phyloP scores from a whole-genome alignment of 2,113 vertebrate genomes.

The Himantopus leucocephalus region DNA sequence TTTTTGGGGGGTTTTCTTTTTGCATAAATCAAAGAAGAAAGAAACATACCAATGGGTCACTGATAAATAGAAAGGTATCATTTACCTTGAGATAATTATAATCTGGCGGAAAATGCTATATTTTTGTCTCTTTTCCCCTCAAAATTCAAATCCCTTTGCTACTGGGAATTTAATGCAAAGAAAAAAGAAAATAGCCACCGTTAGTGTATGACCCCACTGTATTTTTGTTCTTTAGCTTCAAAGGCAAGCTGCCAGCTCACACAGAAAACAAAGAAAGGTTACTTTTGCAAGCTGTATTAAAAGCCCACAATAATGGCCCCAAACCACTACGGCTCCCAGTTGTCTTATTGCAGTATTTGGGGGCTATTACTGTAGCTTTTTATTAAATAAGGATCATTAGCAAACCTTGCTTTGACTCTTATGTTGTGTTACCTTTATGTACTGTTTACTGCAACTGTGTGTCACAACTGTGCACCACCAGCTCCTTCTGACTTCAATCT shows the following conservation, averaged over 20 bases:
- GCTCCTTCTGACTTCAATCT: not conserved
- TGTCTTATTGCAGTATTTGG: not conserved
- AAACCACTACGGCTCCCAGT: not conserved
- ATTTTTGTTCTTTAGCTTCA: not conserved
- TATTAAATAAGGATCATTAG: not conserved
- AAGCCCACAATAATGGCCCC: not conserved
- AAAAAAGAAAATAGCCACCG: not conserved
- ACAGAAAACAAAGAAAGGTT: conserved; percentile 14
- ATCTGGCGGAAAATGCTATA: not conserved
- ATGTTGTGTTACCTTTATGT: not conserved
- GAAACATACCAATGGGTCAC: not conserved
- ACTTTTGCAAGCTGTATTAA: conserved; percentile 8
- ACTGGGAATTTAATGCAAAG: not conserved
- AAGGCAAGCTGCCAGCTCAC: not conserved
- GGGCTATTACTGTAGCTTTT: not conserved
- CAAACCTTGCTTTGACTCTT: not conserved
- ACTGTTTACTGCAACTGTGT: not conserved
- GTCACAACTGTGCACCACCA: not conserved
- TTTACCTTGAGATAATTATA: conserved; percentile 9
- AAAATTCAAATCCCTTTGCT: not conserved
- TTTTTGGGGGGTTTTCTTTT: not conserved
- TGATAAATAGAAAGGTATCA: not conserved
- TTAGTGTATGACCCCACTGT: not conserved
- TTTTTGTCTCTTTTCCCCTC: not conserved
- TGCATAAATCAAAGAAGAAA: conserved; percentile 1